A percentile compares a stretch with the other conserved stretches of the same genome.
phyloP scores from a whole-genome alignment of 2,888 invertebrate species.

The Onthophagus sagittarius region DNA sequence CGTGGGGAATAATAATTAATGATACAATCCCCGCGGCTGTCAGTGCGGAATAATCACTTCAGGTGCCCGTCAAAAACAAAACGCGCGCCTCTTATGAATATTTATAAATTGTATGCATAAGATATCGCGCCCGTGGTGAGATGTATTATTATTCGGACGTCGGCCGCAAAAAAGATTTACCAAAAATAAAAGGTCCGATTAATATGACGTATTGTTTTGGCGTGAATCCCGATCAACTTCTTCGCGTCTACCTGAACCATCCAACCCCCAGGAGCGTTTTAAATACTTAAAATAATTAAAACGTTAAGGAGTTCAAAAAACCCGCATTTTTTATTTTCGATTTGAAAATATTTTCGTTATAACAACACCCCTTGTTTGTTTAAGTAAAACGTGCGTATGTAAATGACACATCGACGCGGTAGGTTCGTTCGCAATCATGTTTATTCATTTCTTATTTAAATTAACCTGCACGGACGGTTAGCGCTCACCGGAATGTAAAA shows the following conservation, averaged over 20 bases:
- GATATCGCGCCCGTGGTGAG: constrained; percentile 45
- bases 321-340: too few species aligned
- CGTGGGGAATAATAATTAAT: constrained; percentile 34
- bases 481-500: constrained; percentile 29
- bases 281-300: not conserved
- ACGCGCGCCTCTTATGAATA: constrained; percentile 41
- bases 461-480: constrained; percentile 23
- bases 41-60: constrained; percentile 43
- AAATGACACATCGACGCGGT: not conserved
- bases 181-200: not conserved
- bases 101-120: constrained; percentile 43
- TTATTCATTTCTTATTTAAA: constrained; percentile 33
- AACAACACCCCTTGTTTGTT: not conserved
- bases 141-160: constrained; percentile 42
- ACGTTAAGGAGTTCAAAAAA: not conserved
- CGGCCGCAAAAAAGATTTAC: not conserved
- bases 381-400: not conserved
- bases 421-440: constrained; percentile 17
- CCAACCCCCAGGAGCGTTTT: not conserved
- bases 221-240: not conserved
- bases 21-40: constrained; percentile 39
- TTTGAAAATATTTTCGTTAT: too few species aligned
- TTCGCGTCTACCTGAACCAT: not conserved
- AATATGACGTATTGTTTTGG: constrained; percentile 7
- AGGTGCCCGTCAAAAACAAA: constrained; percentile 43